These are phyloP conservation scores for Hirtodrosophila trivittata DNA, from an alignment of 2,888 invertebrate genomes.

Conservation along the genomic window DNA sequence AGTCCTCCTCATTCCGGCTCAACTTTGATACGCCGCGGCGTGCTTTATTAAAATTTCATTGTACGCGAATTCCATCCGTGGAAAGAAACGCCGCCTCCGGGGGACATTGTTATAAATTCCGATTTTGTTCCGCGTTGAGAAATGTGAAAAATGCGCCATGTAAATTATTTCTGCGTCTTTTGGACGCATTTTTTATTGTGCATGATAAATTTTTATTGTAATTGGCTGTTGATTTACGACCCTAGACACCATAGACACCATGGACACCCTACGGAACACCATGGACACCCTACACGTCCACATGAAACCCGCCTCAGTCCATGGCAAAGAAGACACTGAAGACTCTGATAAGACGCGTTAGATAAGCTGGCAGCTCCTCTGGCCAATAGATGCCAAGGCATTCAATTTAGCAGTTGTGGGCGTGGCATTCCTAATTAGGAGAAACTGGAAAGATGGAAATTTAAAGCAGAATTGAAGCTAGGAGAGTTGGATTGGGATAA, in stretches of 20 bases:
- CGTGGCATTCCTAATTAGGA: constrained; percentile 50
- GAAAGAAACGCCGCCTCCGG: constrained; percentile 52
- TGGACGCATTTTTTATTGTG: constrained; percentile 72
- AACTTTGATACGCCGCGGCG: constrained; percentile 64
- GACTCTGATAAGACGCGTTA: constrained; percentile 46
- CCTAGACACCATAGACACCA: constrained; percentile 20
- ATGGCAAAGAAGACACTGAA: not conserved
- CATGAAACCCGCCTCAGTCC: not conserved
- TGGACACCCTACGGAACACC: constrained; percentile 13
- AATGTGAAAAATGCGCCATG: constrained; percentile 78
- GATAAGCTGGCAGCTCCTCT: constrained; percentile 52
- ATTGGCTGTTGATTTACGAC: constrained; percentile 78
- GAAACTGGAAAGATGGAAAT: constrained; percentile 15
- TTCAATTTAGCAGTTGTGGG: constrained; percentile 62
- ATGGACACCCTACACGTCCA: not conserved
- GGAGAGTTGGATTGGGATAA: not conserved
- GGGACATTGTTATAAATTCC: constrained; percentile 78
- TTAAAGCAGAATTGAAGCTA: not conserved
- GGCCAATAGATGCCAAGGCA: constrained; percentile 15
- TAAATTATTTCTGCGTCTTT: constrained; percentile 69
- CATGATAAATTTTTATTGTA: constrained; percentile 79
- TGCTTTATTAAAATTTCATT: constrained; percentile 78
- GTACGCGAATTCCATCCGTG: constrained; percentile 18
- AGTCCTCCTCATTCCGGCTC: constrained; percentile 1
- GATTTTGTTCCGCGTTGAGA: constrained; percentile 52